Evolutionary conservation across 2,888 invertebrate genomes (phyloP).

Genomic region (Pinctada fucata): DNA sequence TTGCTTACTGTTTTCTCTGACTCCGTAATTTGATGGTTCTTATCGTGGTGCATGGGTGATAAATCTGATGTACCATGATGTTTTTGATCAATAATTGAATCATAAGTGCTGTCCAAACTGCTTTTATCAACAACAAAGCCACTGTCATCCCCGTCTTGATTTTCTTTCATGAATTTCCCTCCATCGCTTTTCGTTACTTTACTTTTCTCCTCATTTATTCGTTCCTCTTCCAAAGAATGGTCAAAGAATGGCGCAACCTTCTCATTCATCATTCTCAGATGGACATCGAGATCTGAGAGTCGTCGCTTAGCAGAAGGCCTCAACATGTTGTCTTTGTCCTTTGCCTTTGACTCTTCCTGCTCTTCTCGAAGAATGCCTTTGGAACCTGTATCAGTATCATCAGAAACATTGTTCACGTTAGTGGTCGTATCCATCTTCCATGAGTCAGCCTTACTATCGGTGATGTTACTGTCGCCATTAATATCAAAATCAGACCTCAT

Average conservation of each 20-base stretch:
- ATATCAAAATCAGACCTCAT: neutral
- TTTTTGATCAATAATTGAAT: neutral
- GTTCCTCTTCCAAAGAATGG: slow-evolving; percentile 38
- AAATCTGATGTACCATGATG: too few species aligned
- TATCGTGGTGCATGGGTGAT: too few species aligned
- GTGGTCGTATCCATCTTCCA: neutral
- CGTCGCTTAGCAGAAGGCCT: slow-evolving; percentile 11
- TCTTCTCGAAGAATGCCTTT: neutral
- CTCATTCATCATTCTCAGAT: slow-evolving; percentile 27
- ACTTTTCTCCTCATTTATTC: slow-evolving; percentile 33
- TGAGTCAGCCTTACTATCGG: neutral
- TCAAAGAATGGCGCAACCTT: slow-evolving; percentile 21
- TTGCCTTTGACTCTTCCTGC: neutral
- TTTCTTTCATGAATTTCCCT: neutral
- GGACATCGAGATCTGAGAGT: slow-evolving; percentile 23
- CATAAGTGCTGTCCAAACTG: neutral
- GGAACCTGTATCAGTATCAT: neutral
- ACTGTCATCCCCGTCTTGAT: neutral
- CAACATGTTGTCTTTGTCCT: neutral
- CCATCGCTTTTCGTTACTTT: neutral
- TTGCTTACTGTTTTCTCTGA: neutral
- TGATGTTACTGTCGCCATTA: slow-evolving; percentile 7
- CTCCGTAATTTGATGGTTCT: neutral
- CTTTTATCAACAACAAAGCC: neutral
- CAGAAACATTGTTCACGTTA: neutral